phyloP scores from a whole-genome alignment of 2,888 invertebrate species.

The Apotomis capreana region DNA sequence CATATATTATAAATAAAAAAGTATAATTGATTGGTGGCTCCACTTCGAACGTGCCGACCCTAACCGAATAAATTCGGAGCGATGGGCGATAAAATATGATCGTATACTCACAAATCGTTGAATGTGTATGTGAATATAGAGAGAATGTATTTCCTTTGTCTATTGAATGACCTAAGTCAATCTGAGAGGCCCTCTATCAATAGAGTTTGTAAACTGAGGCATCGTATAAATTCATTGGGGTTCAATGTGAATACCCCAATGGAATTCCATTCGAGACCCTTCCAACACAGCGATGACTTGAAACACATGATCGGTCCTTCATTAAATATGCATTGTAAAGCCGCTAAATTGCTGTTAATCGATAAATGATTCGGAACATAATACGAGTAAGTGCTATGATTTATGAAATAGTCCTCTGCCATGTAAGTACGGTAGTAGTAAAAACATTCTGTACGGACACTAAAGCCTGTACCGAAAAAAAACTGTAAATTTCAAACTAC shows the following conservation, averaged over 20 bases:
- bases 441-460: no score
- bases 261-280: conserved; percentile 13
- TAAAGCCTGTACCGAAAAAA: no score
- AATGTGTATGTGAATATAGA: no score
- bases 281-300: conserved; percentile 10
- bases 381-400: not conserved
- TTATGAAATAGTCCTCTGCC: no score
- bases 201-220: conserved; percentile 8
- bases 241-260: conserved; percentile 15
- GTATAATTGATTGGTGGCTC: no score
- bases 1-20: no score
- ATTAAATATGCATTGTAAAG: not conserved
- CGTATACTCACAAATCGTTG: no score
- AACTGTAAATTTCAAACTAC: no score
- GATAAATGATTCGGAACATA: not conserved
- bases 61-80: no score
- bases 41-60: no score
- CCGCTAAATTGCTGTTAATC: not conserved
- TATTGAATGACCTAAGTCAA: not conserved
- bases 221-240: conserved; percentile 3
- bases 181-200: not conserved
- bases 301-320: conserved; percentile 4
- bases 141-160: not conserved
- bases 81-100: no score
- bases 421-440: no score